Conservation (phyloP, 2,113 vertebrate genomes). For the Puntigrus tetrazona region DNA sequence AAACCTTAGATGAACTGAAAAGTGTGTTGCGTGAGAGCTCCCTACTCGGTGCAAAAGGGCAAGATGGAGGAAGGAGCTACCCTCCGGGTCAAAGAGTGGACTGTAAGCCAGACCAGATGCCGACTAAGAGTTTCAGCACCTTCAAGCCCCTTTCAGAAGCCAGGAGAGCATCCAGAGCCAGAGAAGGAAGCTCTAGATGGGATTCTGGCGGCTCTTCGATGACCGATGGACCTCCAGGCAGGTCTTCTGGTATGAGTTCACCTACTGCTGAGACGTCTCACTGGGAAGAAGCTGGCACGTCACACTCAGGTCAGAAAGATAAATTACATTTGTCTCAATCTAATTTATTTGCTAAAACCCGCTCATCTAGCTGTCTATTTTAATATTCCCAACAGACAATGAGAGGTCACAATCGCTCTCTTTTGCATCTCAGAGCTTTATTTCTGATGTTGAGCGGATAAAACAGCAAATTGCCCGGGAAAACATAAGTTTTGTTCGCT, state of each 20-base stretch:
- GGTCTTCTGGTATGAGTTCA: constrained; percentile 50
- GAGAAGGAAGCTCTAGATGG: constrained; percentile 57
- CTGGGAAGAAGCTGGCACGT: constrained; percentile 56
- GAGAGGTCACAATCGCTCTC: constrained; percentile 59
- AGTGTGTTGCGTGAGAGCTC: constrained; percentile 72
- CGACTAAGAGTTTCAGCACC: constrained; percentile 65
- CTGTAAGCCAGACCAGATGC: constrained; percentile 65
- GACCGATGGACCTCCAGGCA: constrained; percentile 62
- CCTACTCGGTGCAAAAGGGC: constrained; percentile 57
- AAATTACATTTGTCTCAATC: background rate
- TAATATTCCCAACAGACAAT: constrained; percentile 67
- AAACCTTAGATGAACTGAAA: constrained; percentile 79
- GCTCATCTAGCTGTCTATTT: background rate
- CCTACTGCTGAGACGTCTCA: constrained; percentile 53
- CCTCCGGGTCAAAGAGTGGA: constrained; percentile 53
- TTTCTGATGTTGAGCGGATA: constrained; percentile 84
- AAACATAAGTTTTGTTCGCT: constrained; percentile 85
- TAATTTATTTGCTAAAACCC: background rate
- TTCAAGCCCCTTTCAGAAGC: constrained; percentile 72
- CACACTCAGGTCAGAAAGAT: constrained; percentile 67
- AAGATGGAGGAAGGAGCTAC: constrained; percentile 58
- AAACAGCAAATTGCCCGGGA: constrained; percentile 88
- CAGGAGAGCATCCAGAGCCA: constrained; percentile 61
- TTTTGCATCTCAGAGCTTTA: constrained; percentile 65
- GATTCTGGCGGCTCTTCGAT: constrained; percentile 69